Percentiles rank a stretch among this genome's conserved stretches.
These are phyloP conservation scores for Coryphaenoides rupestris DNA, from an alignment of 2,113 vertebrate genomes.

Conservation along the genomic window DNA sequence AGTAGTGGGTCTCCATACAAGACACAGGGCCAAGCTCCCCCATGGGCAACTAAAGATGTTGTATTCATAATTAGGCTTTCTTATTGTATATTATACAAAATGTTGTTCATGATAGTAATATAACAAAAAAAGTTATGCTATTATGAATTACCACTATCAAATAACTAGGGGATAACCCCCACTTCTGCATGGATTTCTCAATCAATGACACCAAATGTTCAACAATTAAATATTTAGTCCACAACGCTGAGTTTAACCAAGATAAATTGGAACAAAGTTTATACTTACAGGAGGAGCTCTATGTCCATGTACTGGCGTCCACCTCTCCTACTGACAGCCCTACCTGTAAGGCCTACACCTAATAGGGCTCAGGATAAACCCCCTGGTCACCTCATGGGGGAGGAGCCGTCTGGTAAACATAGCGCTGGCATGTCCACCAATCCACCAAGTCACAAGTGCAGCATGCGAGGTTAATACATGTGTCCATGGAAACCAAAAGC, in stretches of 20 bases:
- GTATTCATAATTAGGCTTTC: too few relatives aligned
- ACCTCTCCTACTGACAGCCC: constrained; percentile 47
- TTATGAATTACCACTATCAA: too few relatives aligned
- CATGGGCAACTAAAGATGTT: too few relatives aligned
- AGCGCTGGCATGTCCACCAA: constrained; percentile 35
- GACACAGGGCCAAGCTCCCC: too few relatives aligned
- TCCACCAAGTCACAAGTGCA: constrained; percentile 13
- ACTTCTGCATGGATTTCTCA: too few relatives aligned
- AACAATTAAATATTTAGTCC: not conserved
- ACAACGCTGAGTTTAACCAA: not conserved
- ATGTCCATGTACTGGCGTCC: constrained; percentile 64
- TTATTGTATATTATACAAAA: too few relatives aligned
- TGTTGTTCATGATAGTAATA: too few relatives aligned
- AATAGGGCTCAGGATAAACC: constrained; percentile 77
- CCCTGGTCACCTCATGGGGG: constrained; percentile 58
- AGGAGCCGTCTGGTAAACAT: constrained; percentile 47
- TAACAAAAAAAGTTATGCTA: too few relatives aligned
- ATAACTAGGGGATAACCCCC: too few relatives aligned
- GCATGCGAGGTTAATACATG: not conserved
- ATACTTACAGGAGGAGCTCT: constrained; percentile 73
- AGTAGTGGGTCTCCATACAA: too few relatives aligned
- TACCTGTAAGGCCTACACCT: constrained; percentile 54
- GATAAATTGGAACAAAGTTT: not conserved
- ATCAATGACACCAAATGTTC: not conserved
- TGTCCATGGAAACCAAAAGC: not conserved